Evolutionary conservation across 2,113 vertebrate genomes (phyloP).

Genomic region (Sclerurus mexicanus): DNA sequence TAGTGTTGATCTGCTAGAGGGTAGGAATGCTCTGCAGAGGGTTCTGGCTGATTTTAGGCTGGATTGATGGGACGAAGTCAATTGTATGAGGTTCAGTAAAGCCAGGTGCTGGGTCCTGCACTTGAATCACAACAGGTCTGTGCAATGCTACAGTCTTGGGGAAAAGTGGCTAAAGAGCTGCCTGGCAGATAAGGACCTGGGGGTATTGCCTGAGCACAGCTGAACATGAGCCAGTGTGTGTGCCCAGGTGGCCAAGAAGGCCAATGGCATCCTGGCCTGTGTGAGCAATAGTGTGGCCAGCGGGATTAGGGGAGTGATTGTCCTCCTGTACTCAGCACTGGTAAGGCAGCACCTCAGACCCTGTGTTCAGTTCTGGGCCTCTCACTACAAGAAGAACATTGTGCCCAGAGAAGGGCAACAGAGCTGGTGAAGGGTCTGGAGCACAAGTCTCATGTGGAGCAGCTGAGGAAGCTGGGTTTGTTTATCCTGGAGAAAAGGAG

Average conservation of each 20-base stretch:
- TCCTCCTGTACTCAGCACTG: not conserved
- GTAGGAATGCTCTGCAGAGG: not conserved
- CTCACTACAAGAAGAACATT: no score
- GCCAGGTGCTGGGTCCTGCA: not conserved
- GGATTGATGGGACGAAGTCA: not conserved
- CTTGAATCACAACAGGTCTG: not conserved
- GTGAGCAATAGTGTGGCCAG: not conserved
- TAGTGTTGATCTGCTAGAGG: not conserved
- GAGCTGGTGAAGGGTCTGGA: not conserved
- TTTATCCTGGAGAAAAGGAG: not conserved
- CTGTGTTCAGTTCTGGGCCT: not conserved
- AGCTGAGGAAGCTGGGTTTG: not conserved
- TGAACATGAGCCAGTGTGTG: not conserved
- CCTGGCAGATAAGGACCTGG: not conserved
- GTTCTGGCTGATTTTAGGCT: not conserved
- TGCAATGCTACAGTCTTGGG: not conserved
- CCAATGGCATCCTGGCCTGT: not conserved
- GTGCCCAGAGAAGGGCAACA: accelerated
- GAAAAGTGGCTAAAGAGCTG: not conserved
- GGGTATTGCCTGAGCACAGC: not conserved
- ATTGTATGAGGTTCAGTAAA: not conserved
- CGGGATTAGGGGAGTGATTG: not conserved
- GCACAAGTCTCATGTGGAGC: not conserved
- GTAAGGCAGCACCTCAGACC: not conserved
- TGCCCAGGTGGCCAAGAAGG: not conserved